Conservation (phyloP, 2,888 invertebrate genomes). For the Autographa pulchrina region DNA sequence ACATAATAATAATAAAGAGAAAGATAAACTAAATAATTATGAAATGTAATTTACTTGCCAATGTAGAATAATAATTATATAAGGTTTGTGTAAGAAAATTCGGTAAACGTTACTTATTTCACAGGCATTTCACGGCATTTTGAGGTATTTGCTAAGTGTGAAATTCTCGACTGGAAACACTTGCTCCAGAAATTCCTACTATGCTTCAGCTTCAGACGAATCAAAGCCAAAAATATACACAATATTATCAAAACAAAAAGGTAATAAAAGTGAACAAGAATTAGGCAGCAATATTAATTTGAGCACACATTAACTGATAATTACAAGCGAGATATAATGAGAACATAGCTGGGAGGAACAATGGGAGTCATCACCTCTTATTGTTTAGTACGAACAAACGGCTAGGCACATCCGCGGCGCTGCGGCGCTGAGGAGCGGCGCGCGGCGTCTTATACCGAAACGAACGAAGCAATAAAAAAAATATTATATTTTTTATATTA, state of each 20-base stretch:
- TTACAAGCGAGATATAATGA: constrained; percentile 58
- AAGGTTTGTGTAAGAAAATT: neutral
- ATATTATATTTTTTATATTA: too few relatives aligned
- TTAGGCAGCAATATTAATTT: constrained; percentile 45
- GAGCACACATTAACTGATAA: constrained; percentile 45
- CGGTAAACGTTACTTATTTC: neutral
- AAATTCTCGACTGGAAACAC: neutral
- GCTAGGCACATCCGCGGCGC: constrained; percentile 42
- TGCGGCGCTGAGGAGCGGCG: too few relatives aligned
- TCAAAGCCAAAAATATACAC: neutral
- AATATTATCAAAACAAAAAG: neutral
- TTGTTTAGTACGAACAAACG: constrained; percentile 49
- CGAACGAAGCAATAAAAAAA: neutral
- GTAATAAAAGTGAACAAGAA: neutral
- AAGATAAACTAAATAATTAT: too few relatives aligned
- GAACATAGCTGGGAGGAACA: constrained; percentile 47
- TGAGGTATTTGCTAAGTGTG: neutral
- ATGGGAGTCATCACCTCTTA: constrained; percentile 52
- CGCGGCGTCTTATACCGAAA: constrained; percentile 25
- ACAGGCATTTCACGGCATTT: neutral
- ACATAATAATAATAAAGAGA: too few relatives aligned
- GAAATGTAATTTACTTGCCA: too few relatives aligned
- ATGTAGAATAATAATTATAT: too few relatives aligned
- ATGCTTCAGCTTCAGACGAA: neutral
- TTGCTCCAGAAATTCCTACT: neutral